Conservation (phyloP, 1,140 invertebrate species). For the Gryllus bimaculatus region DNA sequence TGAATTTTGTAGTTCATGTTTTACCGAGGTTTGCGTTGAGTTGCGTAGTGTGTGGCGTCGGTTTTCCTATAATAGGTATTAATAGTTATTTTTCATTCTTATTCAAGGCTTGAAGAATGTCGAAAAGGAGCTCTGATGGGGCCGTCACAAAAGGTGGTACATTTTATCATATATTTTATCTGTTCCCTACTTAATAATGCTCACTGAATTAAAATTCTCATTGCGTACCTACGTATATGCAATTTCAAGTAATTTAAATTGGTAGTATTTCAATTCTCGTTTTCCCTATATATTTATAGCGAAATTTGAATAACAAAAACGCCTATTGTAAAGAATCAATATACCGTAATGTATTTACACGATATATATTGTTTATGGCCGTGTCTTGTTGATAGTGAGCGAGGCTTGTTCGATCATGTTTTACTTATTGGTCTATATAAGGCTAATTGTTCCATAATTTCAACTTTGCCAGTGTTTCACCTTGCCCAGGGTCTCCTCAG, state of each 20-base stretch:
- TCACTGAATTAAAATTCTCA: neutral
- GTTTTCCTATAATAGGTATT: neutral
- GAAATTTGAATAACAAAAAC: neutral
- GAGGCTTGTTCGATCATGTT: neutral
- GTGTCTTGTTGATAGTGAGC: neutral
- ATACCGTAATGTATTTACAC: neutral
- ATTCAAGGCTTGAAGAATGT: neutral
- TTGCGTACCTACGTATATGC: neutral
- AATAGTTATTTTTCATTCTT: neutral
- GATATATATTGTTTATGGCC: neutral
- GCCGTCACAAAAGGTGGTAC: neutral
- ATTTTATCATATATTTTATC: neutral
- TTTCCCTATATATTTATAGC: neutral
- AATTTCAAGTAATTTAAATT: neutral
- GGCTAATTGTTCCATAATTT: slow-evolving; percentile 23
- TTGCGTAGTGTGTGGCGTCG: neutral
- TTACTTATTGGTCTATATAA: neutral
- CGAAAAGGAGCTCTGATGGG: neutral
- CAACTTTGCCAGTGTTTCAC: slow-evolving; percentile 26
- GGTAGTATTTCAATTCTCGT: neutral
- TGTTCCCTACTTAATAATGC: too few species aligned
- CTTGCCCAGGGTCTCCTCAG: slow-evolving; percentile 22
- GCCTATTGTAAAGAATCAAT: neutral
- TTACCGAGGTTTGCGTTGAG: neutral
- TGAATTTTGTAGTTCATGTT: too few species aligned